phyloP scores from a whole-genome alignment of 2,113 vertebrate genomes.

The Montifringilla adamsi region DNA sequence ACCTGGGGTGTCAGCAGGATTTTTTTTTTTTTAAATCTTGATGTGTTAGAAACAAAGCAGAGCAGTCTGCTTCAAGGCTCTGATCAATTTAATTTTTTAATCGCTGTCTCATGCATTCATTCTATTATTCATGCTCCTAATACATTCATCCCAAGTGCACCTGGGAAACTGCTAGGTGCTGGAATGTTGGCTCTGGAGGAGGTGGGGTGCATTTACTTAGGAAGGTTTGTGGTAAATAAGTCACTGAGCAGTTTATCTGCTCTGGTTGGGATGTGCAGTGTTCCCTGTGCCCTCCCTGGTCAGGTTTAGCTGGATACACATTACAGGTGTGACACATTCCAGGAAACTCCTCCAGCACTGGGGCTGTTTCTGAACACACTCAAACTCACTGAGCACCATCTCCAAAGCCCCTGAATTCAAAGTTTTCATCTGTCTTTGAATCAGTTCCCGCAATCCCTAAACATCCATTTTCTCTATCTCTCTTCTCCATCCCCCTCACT shows the following conservation, averaged over 20 bases:
- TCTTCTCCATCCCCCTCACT: background rate
- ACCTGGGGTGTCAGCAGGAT: conserved; percentile 10
- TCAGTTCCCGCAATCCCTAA: background rate
- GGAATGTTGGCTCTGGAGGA: background rate
- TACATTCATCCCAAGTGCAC: background rate
- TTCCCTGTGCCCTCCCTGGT: background rate
- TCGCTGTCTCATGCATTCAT: background rate
- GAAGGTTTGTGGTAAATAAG: background rate
- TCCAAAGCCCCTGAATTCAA: background rate
- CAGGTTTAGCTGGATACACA: background rate
- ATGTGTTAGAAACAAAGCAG: conserved; percentile 9
- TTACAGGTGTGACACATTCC: background rate
- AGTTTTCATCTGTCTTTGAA: background rate
- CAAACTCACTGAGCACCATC: background rate
- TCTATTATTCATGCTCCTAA: background rate
- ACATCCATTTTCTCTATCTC: background rate
- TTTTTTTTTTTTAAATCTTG: background rate
- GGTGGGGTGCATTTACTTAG: background rate
- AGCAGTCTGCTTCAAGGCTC: background rate
- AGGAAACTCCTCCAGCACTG: background rate
- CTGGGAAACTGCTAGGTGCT: background rate
- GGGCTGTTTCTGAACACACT: background rate
- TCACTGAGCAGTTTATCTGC: background rate
- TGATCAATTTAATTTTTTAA: conserved; percentile 44
- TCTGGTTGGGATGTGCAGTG: background rate